A percentile compares a stretch with the other conserved stretches of the same genome.
phyloP scores from a whole-genome alignment of 2,113 vertebrate species.

The Raja brachyura region DNA sequence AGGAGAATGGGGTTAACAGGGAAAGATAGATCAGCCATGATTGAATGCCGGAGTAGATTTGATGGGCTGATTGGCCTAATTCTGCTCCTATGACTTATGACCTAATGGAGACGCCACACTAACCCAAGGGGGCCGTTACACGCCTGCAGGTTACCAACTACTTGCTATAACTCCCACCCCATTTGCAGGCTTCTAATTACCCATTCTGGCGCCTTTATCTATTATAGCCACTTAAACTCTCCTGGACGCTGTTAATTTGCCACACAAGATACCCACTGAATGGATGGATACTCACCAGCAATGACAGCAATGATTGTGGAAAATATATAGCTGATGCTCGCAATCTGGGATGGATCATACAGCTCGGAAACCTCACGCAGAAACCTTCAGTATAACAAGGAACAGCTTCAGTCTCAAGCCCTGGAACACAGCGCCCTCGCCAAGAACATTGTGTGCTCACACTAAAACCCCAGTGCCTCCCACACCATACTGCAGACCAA shows the following conservation, averaged over 20 bases:
- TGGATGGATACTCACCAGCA: conserved; percentile 65
- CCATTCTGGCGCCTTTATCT: too few species aligned
- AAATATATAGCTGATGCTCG: conserved; percentile 81
- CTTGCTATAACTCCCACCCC: not conserved
- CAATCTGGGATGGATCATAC: conserved; percentile 77
- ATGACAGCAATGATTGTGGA: conserved; percentile 72
- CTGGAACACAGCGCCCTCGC: not conserved
- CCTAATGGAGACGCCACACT: not conserved
- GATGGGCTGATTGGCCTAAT: too few species aligned
- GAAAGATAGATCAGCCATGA: too few species aligned
- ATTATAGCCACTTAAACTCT: too few species aligned
- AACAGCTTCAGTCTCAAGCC: not conserved
- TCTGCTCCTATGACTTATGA: too few species aligned
- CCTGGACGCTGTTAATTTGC: too few species aligned
- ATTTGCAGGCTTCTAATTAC: not conserved
- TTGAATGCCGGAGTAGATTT: too few species aligned
- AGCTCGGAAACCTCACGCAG: conserved; percentile 78
- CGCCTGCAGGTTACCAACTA: not conserved
- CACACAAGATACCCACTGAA: not conserved
- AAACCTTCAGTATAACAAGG: conserved; percentile 62
- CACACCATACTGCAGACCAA: not conserved
- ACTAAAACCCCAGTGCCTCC: not conserved
- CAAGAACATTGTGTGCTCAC: not conserved
- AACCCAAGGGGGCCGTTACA: not conserved
- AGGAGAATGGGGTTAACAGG: too few species aligned